phyloP scores from a whole-genome alignment of 2,888 invertebrate genomes.

The Apotomis capreana region DNA sequence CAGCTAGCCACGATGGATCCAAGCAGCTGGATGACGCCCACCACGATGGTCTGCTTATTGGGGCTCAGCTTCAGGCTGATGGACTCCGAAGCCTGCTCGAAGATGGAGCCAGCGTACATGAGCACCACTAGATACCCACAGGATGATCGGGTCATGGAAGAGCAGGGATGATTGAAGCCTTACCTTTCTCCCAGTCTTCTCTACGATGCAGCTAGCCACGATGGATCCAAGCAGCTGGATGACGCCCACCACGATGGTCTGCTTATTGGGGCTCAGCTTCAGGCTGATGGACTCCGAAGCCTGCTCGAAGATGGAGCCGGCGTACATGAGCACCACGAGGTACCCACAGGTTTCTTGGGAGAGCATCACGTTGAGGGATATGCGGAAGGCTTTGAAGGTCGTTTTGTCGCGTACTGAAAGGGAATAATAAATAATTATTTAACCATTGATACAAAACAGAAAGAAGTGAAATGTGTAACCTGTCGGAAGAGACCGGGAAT shows the following conservation, averaged over 20 bases:
- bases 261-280: constrained; percentile 76
- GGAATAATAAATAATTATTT: neutral
- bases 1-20: too few relatives aligned
- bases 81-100: constrained; percentile 74
- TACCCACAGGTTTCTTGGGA: constrained; percentile 79
- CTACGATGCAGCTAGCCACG: constrained; percentile 77
- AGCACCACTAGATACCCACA: too few relatives aligned
- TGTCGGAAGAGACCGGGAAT: too few relatives aligned
- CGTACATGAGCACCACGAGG: constrained; percentile 79
- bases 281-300: constrained; percentile 74
- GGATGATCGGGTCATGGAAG: too few relatives aligned
- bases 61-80: constrained; percentile 74
- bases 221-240: constrained; percentile 75
- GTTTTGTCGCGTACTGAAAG: constrained; percentile 75
- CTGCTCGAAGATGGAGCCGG: constrained; percentile 76
- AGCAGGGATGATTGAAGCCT: neutral
- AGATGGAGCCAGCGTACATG: constrained; percentile 72
- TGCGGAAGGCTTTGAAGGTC: constrained; percentile 76
- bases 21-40: too few relatives aligned
- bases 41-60: constrained; percentile 71
- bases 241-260: constrained; percentile 75
- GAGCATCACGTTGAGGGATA: constrained; percentile 76
- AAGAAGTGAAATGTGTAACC: too few relatives aligned
- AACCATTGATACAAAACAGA: too few relatives aligned
- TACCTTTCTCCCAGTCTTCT: constrained; percentile 77